Evolutionary conservation across 2,797 vertebrate species (phyloP).

Genomic region (Epinephelus awoara): DNA sequence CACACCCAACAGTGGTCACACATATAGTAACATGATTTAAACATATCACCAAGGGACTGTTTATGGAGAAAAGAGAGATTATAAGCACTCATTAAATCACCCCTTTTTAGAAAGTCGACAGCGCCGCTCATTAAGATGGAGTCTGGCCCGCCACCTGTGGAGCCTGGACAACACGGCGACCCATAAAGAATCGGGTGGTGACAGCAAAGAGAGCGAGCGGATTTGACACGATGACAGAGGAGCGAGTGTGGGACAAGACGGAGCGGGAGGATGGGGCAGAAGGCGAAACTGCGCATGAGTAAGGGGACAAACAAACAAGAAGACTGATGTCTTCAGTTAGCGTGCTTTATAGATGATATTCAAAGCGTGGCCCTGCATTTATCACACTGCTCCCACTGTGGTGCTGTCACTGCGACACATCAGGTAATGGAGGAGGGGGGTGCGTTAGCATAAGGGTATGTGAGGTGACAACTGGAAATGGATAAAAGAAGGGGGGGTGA

Average conservation of each 20-base stretch:
- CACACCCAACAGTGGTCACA: not conserved
- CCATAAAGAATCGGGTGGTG: conserved; percentile 30
- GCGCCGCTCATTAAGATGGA: conserved; percentile 55
- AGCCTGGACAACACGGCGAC: conserved; percentile 35
- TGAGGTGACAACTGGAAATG: conserved; percentile 45
- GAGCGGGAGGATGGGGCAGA: not conserved
- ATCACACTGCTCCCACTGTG: conserved; percentile 55
- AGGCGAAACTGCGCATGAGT: not conserved
- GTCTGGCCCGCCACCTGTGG: conserved; percentile 42
- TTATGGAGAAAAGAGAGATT: conserved; percentile 6
- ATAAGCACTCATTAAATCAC: conserved; percentile 49
- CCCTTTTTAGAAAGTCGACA: conserved; percentile 33
- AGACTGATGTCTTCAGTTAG: conserved; percentile 72
- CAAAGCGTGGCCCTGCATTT: conserved; percentile 71
- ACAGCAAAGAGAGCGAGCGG: conserved; percentile 21
- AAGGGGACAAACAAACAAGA: conserved; percentile 65
- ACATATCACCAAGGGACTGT: conserved; percentile 6
- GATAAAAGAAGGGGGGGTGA: conserved; percentile 15
- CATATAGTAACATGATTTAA: not conserved
- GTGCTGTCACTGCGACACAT: conserved; percentile 55
- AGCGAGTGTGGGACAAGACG: not conserved
- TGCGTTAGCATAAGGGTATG: conserved; percentile 21
- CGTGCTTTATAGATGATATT: conserved; percentile 76
- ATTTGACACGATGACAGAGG: conserved; percentile 30
- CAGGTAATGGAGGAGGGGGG: conserved; percentile 46